Conservation (phyloP, 2,888 invertebrate genomes). For the Hipparchia sbordonii region DNA sequence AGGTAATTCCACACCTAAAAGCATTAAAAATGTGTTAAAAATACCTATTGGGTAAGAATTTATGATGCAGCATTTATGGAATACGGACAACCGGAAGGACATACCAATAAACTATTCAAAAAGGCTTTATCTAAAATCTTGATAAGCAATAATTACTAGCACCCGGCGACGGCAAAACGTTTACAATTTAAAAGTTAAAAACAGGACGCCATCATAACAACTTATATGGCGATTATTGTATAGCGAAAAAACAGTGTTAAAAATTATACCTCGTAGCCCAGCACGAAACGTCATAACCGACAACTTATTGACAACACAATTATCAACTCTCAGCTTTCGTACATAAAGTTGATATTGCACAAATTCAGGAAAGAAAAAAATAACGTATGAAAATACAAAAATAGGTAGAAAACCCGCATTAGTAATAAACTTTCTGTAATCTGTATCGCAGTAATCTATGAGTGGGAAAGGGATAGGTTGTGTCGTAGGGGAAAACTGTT, state of each 20-base stretch:
- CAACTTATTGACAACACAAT: conserved; percentile 9
- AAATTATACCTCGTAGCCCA: conserved; percentile 58
- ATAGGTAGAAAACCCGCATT: conserved; percentile 73
- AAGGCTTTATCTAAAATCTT: conserved; percentile 72
- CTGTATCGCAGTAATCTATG: conserved; percentile 66
- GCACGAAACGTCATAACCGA: conserved; percentile 45
- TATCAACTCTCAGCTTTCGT: conserved; percentile 4
- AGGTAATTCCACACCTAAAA: not conserved
- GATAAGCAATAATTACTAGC: conserved; percentile 76
- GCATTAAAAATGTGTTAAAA: not conserved
- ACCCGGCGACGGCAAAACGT: conserved; percentile 65
- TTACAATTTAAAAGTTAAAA: conserved; percentile 66
- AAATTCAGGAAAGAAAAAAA: conserved; percentile 51
- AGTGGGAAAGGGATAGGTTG: conserved; percentile 56
- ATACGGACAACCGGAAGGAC: conserved; percentile 59
- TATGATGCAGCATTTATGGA: conserved; percentile 26
- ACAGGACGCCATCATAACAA: conserved; percentile 62
- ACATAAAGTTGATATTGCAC: conserved; percentile 43
- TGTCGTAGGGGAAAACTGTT: conserved; percentile 34
- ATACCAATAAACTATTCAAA: conserved; percentile 66
- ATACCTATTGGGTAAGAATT: conserved; percentile 8
- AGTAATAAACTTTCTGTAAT: conserved; percentile 71
- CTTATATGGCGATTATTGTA: conserved; percentile 67
- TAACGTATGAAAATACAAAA: conserved; percentile 60
- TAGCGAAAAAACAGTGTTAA: conserved; percentile 66